Evolutionary conservation across 1,140 invertebrate genomes (phyloP).

Genomic region (Cyrtorhinus lividipennis): DNA sequence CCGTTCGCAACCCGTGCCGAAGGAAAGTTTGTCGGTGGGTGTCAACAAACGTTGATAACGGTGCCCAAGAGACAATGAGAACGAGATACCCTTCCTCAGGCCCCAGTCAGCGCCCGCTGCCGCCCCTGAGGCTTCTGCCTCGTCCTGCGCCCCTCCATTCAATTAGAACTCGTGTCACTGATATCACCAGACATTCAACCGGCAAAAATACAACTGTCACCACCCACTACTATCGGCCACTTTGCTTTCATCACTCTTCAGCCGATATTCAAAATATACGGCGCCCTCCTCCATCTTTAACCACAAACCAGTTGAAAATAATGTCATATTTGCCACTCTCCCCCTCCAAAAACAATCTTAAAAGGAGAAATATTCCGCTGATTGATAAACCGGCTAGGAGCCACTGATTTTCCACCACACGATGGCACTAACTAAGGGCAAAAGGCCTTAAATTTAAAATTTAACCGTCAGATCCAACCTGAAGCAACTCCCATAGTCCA

Average conservation of each 20-base stretch:
- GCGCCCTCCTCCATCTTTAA: neutral
- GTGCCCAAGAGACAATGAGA: neutral
- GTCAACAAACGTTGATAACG: neutral
- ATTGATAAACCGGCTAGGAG: too few relatives aligned
- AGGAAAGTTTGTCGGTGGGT: conserved; percentile 9
- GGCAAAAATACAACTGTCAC: conserved; percentile 7
- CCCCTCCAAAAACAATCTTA: neutral
- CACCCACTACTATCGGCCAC: conserved; percentile 1
- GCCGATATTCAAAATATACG: conserved; percentile 8
- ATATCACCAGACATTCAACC: conserved; percentile 1
- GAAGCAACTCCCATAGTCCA: too few relatives aligned
- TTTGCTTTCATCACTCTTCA: conserved; percentile 1
- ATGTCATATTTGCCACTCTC: too few relatives aligned
- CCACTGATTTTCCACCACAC: too few relatives aligned
- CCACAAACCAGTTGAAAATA: too few relatives aligned
- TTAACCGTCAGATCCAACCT: too few relatives aligned
- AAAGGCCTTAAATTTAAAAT: too few relatives aligned
- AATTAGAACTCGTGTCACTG: conserved; percentile 8
- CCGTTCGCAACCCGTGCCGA: neutral
- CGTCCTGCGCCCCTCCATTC: neutral
- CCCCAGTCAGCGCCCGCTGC: neutral
- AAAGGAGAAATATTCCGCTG: neutral
- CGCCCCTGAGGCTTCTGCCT: neutral
- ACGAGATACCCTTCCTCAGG: neutral
- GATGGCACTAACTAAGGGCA: too few relatives aligned